A percentile compares a stretch with the other conserved stretches of the same genome.
phyloP scores from a whole-genome alignment of 2,113 vertebrate genomes.

The Henicopernis longicauda region DNA sequence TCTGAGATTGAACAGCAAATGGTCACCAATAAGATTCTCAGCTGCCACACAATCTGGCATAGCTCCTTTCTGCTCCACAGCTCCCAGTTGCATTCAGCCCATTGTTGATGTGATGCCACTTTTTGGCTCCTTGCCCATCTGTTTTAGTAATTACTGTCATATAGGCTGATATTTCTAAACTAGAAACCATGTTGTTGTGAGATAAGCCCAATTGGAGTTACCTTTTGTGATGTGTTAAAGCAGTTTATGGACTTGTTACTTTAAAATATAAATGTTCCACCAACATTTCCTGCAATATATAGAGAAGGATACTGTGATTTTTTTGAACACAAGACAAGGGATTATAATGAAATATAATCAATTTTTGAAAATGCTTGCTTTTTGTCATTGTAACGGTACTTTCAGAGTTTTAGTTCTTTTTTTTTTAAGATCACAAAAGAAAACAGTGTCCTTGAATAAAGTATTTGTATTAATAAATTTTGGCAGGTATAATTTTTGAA shows the following conservation, averaged over 20 bases:
- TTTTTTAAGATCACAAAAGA: neutral
- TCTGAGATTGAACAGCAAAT: constrained; percentile 28
- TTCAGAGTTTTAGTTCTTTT: neutral
- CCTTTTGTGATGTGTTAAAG: neutral
- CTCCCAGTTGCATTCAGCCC: constrained; percentile 48
- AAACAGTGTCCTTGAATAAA: neutral
- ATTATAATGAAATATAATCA: neutral
- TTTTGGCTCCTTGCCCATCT: constrained; percentile 66
- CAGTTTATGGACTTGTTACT: neutral
- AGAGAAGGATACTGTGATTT: neutral
- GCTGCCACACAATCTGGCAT: constrained; percentile 65
- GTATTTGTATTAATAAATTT: neutral
- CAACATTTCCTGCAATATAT: neutral
- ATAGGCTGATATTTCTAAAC: constrained; percentile 57
- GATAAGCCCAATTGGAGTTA: neutral
- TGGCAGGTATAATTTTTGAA: neutral
- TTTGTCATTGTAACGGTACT: neutral
- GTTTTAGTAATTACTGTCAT: constrained; percentile 66
- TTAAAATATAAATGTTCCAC: neutral
- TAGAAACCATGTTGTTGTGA: constrained; percentile 15
- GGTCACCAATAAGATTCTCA: constrained; percentile 55
- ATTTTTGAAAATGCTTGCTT: neutral
- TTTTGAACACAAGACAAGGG: neutral
- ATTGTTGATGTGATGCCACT: constrained; percentile 25
- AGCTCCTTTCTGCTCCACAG: constrained; percentile 57